Base-by-base conservation (phyloP, 2,888 invertebrate genomes). In the Deilephila porcellus region DNA sequence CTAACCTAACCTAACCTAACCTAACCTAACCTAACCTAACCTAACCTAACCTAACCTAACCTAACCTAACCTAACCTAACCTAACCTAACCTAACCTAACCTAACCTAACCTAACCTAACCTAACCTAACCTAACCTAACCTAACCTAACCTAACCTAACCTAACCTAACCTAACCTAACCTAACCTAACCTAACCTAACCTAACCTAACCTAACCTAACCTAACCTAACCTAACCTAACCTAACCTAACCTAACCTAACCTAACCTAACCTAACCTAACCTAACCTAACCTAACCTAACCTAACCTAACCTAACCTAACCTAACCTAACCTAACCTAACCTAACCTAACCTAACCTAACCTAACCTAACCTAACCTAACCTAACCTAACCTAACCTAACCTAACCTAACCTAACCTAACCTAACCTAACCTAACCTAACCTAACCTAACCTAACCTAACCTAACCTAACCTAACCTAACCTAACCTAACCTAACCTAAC, bases 1-100 rank as follows among this genome's bases (percentile, higher is more conserved):
- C 78, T 78, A 78, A 78, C 77, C 77, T 78, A 78, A 78, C 78
- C 78, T 78, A 78, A 79, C 77, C 79, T 77, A 78, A 78, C 79
- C 79, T 78, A 60, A 60, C 60, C 60, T 60, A 60, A 60, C 60
- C 60, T 60, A 60, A 60, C 60, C 60, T 60, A 60, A 60, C 60
- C 60, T 60, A 60, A 32, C 60, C 60, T 76, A 76, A 77, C 78
- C 78, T 77, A 78, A 77, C 78, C 78, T 78, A 78, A 77, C 78
- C 74, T 62, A 74, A 74, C 76, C 74, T 73, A 73, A 73, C 71
- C 76, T 70, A 72, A 71, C 72, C 74, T 72, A 72, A 71, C 74
- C 75, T 74, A 74, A 73, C 75, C 73, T 67, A 73, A 72, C 75
- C 74, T 72, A 71, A 74, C 77, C 75, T 74, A 75, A 75, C 76